Conservation (phyloP, 2,797 vertebrate genomes). For the Lagorchestes hirsutus region DNA sequence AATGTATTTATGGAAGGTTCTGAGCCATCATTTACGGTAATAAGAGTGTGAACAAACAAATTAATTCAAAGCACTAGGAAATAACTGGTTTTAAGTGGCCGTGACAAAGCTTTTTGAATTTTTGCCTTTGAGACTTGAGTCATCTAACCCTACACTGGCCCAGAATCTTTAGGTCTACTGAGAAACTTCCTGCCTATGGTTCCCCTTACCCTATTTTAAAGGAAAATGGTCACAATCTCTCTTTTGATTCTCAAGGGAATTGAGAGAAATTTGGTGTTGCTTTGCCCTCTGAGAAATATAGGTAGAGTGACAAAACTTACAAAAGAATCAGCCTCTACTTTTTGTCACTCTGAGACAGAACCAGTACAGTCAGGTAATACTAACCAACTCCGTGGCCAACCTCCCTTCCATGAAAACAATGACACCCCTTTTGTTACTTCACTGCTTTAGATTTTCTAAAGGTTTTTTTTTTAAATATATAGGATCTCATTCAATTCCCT, state of each 20-base stretch:
- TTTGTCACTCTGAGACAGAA: neutral
- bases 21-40: slow-evolving; percentile 84
- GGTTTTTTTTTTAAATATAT: too few species aligned
- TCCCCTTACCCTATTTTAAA: slow-evolving; percentile 15
- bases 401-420: neutral
- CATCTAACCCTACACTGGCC: neutral
- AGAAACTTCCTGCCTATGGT: neutral
- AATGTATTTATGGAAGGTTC: slow-evolving; percentile 84
- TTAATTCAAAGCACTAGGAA: slow-evolving; percentile 84
- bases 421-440: neutral
- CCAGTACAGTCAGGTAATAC: neutral
- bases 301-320: neutral
- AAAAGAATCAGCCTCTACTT: slow-evolving; percentile 22
- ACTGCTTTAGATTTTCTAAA: neutral
- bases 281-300: slow-evolving; percentile 37
- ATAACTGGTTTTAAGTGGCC: slow-evolving; percentile 78
- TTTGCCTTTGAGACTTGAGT: slow-evolving; percentile 46
- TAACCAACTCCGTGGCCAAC: neutral
- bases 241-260: slow-evolving; percentile 35
- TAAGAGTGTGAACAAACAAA: slow-evolving; percentile 79
- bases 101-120: slow-evolving; percentile 59
- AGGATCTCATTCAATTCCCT: neutral
- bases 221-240: slow-evolving; percentile 32
- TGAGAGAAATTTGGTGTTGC: slow-evolving; percentile 27
- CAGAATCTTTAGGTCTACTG: neutral